These are phyloP conservation scores for Amyelois transitella DNA, from an alignment of 1,140 invertebrate species.

Conservation along the genomic window DNA sequence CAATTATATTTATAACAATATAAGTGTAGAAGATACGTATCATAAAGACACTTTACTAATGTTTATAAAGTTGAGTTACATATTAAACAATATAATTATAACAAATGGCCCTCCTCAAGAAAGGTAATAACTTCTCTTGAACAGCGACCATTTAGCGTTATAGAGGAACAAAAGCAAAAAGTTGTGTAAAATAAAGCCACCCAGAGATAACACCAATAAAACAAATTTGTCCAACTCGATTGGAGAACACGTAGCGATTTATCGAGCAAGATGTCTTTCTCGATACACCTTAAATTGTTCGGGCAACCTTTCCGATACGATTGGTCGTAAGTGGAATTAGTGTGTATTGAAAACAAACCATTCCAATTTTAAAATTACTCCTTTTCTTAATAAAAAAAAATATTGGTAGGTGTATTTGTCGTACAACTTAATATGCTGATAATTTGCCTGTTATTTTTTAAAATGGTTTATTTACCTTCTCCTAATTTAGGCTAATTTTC, in stretches of 20 bases:
- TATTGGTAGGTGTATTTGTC: neutral
- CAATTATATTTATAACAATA: too few species aligned
- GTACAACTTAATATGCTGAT: too few species aligned
- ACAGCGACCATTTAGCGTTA: neutral
- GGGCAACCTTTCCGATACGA: neutral
- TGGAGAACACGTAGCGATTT: constrained; percentile 53
- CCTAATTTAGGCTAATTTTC: too few species aligned
- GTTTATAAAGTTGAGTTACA: neutral
- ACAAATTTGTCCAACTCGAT: constrained; percentile 65
- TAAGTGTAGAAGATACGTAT: too few species aligned
- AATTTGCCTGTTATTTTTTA: too few species aligned
- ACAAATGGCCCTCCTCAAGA: neutral
- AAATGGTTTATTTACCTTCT: too few species aligned
- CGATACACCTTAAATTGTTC: constrained; percentile 52
- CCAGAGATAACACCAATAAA: constrained; percentile 66
- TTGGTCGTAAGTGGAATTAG: neutral
- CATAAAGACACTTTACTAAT: too few species aligned
- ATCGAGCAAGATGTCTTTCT: constrained; percentile 62
- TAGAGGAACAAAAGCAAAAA: constrained; percentile 14
- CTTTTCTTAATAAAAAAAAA: neutral
- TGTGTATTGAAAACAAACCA: neutral
- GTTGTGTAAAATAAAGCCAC: constrained; percentile 54
- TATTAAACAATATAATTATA: neutral
- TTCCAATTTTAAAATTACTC: neutral
- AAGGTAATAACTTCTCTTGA: neutral